Conservation (phyloP, 2,888 invertebrate species). For the Eupithecia abbreviata region DNA sequence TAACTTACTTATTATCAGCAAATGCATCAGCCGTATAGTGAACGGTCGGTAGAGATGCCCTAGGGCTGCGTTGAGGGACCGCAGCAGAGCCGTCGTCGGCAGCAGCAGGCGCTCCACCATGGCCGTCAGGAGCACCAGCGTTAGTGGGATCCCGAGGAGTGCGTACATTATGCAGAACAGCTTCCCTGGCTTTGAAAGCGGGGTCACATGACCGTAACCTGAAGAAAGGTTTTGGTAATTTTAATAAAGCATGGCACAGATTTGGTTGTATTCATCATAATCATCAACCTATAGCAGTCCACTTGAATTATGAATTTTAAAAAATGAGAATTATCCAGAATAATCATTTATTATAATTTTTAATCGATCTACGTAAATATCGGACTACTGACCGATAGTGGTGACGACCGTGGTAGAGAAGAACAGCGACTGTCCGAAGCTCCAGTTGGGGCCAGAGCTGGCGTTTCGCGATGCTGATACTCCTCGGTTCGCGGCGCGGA, state of each 20-base stretch:
- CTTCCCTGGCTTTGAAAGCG: constrained; percentile 93
- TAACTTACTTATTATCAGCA: constrained; percentile 86
- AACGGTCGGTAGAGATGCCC: constrained; percentile 90
- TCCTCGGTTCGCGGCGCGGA: constrained; percentile 90
- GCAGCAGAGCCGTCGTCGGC: constrained; percentile 88
- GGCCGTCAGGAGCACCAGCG: constrained; percentile 91
- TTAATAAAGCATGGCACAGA: too few relatives aligned
- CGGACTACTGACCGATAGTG: constrained; percentile 69
- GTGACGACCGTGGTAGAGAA: constrained; percentile 94
- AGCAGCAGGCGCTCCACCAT: constrained; percentile 91
- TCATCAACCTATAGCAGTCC: too few relatives aligned
- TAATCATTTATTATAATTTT: too few relatives aligned
- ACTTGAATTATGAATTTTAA: too few relatives aligned
- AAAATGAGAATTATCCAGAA: too few relatives aligned
- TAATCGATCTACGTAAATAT: background rate
- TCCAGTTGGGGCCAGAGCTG: constrained; percentile 93
- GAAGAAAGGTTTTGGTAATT: constrained; percentile 44
- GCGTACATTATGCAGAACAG: constrained; percentile 95
- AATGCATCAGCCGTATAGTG: constrained; percentile 90
- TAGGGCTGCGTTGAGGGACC: constrained; percentile 87
- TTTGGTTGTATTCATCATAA: too few relatives aligned
- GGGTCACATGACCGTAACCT: constrained; percentile 96
- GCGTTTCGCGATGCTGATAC: constrained; percentile 90
- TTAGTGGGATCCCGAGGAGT: constrained; percentile 92
- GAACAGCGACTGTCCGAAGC: constrained; percentile 94